Percentiles rank a stretch among this genome's conserved stretches.
These are phyloP conservation scores for Pseudomyrmex dendroicus DNA, from an alignment of 1,140 invertebrate species.

Conservation along the genomic window DNA sequence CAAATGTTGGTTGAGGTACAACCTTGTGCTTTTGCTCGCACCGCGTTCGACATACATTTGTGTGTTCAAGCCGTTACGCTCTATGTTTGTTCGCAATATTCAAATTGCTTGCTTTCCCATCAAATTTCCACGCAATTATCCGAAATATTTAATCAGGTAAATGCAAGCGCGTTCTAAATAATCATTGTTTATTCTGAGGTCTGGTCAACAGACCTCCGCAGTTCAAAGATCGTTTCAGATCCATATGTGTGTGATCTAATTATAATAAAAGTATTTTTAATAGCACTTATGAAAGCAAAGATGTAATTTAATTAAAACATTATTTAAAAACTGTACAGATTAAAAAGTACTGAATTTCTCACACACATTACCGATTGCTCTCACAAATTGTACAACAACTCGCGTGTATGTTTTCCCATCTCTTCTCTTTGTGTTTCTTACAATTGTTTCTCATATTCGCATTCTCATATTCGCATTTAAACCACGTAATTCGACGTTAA, in stretches of 20 bases:
- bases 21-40: slow-evolving; percentile 63
- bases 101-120: neutral
- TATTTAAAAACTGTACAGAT: slow-evolving; percentile 6
- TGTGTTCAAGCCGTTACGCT: slow-evolving; percentile 11
- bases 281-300: neutral
- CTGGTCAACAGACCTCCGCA: neutral
- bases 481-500: neutral
- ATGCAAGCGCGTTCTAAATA: no score
- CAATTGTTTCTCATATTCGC: neutral
- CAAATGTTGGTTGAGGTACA: slow-evolving; percentile 48
- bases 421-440: slow-evolving; percentile 2
- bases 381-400: neutral
- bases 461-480: neutral
- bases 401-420: neutral
- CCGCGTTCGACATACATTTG: slow-evolving; percentile 44
- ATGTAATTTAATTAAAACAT: neutral
- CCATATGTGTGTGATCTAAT: neutral
- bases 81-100: neutral
- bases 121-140: neutral
- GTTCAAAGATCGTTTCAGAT: neutral
- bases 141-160: neutral
- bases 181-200: neutral
- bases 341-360: slow-evolving; percentile 34
- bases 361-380: slow-evolving; percentile 8
- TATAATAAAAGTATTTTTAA: slow-evolving; percentile 7